phyloP scores from a whole-genome alignment of 1,140 invertebrate species.

The Meloidogyne floridensis region DNA sequence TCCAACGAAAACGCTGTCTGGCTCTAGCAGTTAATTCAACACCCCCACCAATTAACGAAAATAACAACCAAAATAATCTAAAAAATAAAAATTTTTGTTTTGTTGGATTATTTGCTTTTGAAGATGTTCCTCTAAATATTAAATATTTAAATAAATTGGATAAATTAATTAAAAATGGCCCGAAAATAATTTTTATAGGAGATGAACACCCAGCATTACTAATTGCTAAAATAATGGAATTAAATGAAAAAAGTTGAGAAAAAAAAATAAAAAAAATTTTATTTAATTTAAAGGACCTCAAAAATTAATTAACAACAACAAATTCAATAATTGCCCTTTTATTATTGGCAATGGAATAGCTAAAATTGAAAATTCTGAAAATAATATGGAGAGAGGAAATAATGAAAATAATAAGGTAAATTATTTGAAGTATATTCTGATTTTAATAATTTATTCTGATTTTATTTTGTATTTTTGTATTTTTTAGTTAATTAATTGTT shows the following conservation, averaged over 20 bases:
- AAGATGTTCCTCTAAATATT: not conserved
- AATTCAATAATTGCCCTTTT: not conserved
- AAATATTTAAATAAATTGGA: conserved; percentile 10
- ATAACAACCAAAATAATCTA: not conserved
- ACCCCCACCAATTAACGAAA: too few relatives aligned
- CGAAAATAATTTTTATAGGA: not conserved
- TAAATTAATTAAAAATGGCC: not conserved
- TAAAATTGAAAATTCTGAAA: not conserved
- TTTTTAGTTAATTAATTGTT: too few relatives aligned
- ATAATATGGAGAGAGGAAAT: not conserved
- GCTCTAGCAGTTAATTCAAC: not conserved
- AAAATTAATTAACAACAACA: not conserved
- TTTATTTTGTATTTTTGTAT: too few relatives aligned
- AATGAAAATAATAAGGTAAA: not conserved
- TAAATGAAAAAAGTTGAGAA: not conserved
- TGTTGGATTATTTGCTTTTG: conserved; percentile 5
- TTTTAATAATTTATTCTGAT: too few relatives aligned
- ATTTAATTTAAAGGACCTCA: not conserved
- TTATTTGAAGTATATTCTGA: too few relatives aligned
- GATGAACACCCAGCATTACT: not conserved
- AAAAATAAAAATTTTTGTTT: not conserved
- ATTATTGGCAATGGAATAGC: not conserved
- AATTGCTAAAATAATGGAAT: not conserved
- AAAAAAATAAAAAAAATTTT: not conserved
- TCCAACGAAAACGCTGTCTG: conserved; percentile 13